Conservation (phyloP, 64 coral and sea anemone genomes). For the Stichodactyla helianthus region DNA sequence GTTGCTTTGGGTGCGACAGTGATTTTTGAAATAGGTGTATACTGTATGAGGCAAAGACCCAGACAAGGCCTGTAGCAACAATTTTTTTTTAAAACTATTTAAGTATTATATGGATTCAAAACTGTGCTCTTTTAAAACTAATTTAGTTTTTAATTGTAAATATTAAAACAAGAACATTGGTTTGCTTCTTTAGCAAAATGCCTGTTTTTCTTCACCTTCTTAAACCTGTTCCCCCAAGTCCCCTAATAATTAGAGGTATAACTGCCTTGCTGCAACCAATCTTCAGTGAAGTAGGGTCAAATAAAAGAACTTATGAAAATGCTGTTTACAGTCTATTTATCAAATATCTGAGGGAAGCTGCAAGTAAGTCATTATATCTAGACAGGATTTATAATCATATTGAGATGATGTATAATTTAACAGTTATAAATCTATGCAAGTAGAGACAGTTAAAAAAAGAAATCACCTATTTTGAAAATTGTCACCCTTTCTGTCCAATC, state of each 20-base stretch:
- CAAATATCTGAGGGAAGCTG: constrained; percentile 35
- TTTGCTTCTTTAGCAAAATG: constrained; percentile 19
- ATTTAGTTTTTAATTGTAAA: constrained; percentile 3
- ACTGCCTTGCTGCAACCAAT: constrained; percentile 15
- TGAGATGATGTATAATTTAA: no score
- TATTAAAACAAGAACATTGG: constrained; percentile 2
- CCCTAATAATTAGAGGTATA: constrained; percentile 9
- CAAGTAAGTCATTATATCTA: constrained; percentile 4
- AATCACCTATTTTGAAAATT: no score
- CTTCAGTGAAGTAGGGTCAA: constrained; percentile 44
- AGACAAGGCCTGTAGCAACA: background rate
- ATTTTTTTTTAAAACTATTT: no score
- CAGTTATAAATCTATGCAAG: no score
- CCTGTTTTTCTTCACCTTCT: constrained; percentile 31
- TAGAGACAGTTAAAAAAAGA: no score
- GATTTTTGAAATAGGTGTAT: no score
- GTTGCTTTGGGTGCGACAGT: no score
- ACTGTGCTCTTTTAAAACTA: background rate
- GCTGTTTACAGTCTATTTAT: constrained; percentile 26
- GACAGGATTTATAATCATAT: background rate
- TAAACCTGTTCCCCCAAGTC: background rate
- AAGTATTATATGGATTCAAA: constrained; percentile 13
- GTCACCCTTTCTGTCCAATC: no score
- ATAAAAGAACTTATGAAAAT: constrained; percentile 32
- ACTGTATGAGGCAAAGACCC: no score